A percentile compares a stretch with the other conserved stretches of the same genome.
Conservation (phyloP, 2,797 vertebrate species). For the Novumbra hubbsi region DNA sequence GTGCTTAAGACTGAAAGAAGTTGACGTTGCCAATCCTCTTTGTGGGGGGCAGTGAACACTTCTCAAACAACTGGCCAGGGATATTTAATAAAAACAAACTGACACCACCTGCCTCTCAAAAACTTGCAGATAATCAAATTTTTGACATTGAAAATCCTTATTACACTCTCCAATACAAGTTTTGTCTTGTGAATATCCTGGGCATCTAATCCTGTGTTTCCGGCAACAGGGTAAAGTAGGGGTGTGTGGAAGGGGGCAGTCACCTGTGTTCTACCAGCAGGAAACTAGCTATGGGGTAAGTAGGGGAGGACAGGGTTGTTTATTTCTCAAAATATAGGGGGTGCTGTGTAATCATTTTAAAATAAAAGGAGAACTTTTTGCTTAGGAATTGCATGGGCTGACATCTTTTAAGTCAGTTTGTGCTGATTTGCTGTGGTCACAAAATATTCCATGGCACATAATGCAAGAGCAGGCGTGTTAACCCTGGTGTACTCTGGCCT, state of each 20-base stretch:
- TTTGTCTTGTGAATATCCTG: background rate
- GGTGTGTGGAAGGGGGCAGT: background rate
- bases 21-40: constrained; percentile 30
- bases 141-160: background rate
- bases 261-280: background rate
- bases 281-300: background rate
- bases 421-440: too few species aligned
- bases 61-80: background rate
- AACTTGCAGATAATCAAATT: background rate
- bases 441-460: too few species aligned
- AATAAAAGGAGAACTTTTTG: too few species aligned
- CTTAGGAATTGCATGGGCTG: too few species aligned
- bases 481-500: too few species aligned
- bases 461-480: too few species aligned
- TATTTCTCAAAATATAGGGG: too few species aligned
- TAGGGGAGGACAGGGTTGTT: too few species aligned
- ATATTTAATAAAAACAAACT: background rate
- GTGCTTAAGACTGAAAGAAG: constrained; percentile 22
- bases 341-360: too few species aligned
- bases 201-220: background rate
- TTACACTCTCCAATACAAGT: background rate
- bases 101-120: background rate
- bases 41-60: constrained; percentile 28
- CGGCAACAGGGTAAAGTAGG: background rate
- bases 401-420: too few species aligned